Evolutionary conservation across 2,797 vertebrate genomes (phyloP), one percentile per base, ranked within the genome.

Genomic region (Lagorchestes hirsutus): DNA sequence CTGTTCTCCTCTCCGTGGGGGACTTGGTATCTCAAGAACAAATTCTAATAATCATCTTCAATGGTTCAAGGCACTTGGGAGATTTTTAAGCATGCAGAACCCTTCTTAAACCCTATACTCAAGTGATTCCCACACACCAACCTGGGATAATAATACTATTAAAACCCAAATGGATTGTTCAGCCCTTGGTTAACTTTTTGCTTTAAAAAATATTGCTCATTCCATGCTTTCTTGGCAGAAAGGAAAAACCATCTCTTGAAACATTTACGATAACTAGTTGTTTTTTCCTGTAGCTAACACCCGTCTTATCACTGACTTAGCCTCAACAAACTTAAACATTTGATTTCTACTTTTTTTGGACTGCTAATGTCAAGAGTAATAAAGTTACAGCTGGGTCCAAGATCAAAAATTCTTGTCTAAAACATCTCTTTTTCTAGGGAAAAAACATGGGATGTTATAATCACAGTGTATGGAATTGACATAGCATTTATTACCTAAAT

Each of bases 11-110:
- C 94, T 91, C 40, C 24, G 29, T 62, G 93, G 94, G 56, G 13
- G 55, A 90, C 40, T 18, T 87, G 62, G 22, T 95, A 24, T 93
- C 96, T 91, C 55, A 92, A 90, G 96, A 96, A 67, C 55, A 56
- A 58, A 13, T 93, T 55, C 34, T 93, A 62, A 67, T 87, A 27
- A 55, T 91, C 54, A 59, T 58, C n/a, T n/a, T 82, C n/a, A 93
- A 54, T 54, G 3, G 31, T 50, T 87, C 40, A 87, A 87, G 74
- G 74, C 40, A 87, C 40, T 27, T 46, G 40, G 74, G 74, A 87
- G 74, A 87, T 27, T 87, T 87, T 50, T 50, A 50, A 50, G 9
- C 24, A 3, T 27, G 3, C 13, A 87, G 74, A 82, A 12, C 40
- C 40, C 18, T 87, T 40, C 16, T 13, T n/a, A 74, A n/a, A 28